Evolutionary conservation across 2,888 invertebrate genomes (phyloP).

Genomic region (Eurytoma californica): DNA sequence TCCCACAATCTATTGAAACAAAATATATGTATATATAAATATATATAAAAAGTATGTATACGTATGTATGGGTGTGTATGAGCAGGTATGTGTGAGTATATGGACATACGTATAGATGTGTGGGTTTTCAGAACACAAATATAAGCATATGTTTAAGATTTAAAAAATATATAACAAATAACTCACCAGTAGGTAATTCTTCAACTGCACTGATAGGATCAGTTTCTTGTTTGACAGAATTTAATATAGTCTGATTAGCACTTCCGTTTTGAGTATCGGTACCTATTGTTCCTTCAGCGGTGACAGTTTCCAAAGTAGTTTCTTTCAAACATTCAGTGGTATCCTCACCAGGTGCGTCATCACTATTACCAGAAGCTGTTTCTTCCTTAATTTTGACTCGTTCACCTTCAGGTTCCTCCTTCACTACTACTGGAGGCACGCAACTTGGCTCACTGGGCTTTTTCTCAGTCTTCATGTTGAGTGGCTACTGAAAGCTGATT

Average conservation of each 20-base stretch:
- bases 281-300: conserved; percentile 61
- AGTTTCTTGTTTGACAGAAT: conserved; percentile 69
- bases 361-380: conserved; percentile 65
- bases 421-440: conserved; percentile 70
- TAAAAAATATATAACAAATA: conserved; percentile 14
- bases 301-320: conserved; percentile 64
- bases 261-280: conserved; percentile 67
- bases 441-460: conserved; percentile 72
- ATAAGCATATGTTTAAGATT: too few species aligned
- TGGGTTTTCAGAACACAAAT: too few species aligned
- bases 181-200: conserved; percentile 62
- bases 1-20: conserved; percentile 63
- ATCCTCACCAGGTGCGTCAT: conserved; percentile 70
- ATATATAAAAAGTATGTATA: background rate
- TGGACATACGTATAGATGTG: too few species aligned
- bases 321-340: conserved; percentile 69
- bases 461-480: conserved; percentile 74
- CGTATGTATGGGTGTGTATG: too few species aligned
- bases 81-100: too few species aligned
- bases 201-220: conserved; percentile 69
- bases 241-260: conserved; percentile 66
- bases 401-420: conserved; percentile 67
- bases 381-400: conserved; percentile 71
- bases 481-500: conserved; percentile 19
- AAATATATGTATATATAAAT: background rate